Evolutionary conservation across 2,113 vertebrate species (phyloP).

Genomic region (Todiramphus saurophagus): DNA sequence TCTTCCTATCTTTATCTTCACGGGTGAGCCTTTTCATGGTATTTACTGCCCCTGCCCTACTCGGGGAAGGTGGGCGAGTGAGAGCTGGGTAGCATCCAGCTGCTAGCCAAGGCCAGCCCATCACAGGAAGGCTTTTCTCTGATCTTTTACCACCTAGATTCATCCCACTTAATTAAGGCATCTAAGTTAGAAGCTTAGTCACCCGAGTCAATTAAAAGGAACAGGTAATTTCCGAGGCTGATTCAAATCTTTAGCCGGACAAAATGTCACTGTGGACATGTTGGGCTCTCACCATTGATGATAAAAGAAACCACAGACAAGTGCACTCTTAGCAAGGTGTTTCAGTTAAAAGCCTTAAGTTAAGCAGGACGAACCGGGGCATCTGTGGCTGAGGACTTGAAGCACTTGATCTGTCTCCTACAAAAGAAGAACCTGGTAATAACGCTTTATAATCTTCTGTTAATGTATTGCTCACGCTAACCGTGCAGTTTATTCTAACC

Average conservation of each 20-base stretch:
- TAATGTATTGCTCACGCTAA: background rate
- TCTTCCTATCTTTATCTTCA: background rate
- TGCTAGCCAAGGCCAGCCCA: background rate
- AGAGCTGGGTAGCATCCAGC: background rate
- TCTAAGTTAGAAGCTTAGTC: background rate
- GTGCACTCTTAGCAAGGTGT: background rate
- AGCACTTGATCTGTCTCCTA: background rate
- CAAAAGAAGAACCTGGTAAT: background rate
- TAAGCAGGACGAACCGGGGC: background rate
- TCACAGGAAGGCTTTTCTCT: background rate
- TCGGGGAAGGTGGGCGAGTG: background rate
- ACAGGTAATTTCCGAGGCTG: background rate
- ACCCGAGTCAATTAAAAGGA: background rate
- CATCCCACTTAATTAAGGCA: background rate
- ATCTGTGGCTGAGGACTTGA: background rate
- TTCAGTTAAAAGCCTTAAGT: background rate
- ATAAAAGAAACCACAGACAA: background rate
- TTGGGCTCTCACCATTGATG: background rate
- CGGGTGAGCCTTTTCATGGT: background rate
- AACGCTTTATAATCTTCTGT: background rate
- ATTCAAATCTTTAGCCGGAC: background rate
- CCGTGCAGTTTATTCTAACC: background rate
- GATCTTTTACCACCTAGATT: background rate
- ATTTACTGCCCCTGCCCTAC: background rate
- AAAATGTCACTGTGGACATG: background rate